Conservation (phyloP, 2,113 vertebrate species). For the Hyaena hyaena region DNA sequence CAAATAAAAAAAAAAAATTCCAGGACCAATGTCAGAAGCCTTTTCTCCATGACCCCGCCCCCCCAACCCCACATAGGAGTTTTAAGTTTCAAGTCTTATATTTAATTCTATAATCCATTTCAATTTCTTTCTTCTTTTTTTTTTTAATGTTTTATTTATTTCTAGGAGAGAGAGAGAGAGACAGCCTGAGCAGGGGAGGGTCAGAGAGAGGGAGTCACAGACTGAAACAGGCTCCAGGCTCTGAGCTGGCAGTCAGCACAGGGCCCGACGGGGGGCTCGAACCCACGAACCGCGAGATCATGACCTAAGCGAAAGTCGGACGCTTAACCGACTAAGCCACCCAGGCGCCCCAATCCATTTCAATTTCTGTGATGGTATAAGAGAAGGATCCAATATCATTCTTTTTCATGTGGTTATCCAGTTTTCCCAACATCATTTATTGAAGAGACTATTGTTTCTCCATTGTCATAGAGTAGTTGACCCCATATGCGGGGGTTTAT, state of each 20-base stretch:
- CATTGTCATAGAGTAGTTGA: not conserved
- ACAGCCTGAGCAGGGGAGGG: too few species aligned
- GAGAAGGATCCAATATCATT: not conserved
- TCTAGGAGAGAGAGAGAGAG: too few species aligned
- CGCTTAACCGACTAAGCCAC: too few species aligned
- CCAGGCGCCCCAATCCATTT: not conserved
- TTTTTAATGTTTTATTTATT: too few species aligned
- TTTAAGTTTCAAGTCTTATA: not conserved
- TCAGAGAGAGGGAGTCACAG: too few species aligned
- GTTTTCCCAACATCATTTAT: not conserved
- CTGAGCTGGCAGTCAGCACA: too few species aligned
- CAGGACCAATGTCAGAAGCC: not conserved
- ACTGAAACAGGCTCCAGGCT: too few species aligned
- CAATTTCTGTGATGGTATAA: not conserved
- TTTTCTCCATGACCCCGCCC: not conserved
- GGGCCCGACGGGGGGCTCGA: too few species aligned
- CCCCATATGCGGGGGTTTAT: not conserved
- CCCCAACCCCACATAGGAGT: not conserved
- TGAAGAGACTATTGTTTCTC: not conserved
- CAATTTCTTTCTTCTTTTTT: too few species aligned
- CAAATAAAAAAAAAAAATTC: not conserved
- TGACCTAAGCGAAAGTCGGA: too few species aligned
- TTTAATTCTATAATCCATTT: not conserved
- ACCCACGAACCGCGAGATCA: too few species aligned
- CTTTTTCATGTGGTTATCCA: not conserved